A percentile compares a stretch with the other conserved stretches of the same genome.
These are phyloP conservation scores for Drosophila parvula DNA, from an alignment of 1,140 invertebrate species.

Conservation along the genomic window DNA sequence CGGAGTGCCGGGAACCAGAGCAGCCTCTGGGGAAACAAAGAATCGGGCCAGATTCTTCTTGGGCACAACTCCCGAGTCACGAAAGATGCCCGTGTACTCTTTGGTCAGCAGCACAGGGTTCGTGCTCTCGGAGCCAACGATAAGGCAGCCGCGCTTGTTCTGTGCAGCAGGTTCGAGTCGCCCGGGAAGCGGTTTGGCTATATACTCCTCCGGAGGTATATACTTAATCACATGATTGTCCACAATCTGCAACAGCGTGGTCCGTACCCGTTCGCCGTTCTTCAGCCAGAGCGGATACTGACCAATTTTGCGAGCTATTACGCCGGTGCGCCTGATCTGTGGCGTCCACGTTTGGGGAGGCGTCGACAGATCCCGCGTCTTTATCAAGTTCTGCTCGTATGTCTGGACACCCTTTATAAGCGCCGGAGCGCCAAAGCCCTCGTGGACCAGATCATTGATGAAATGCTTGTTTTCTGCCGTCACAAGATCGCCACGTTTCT, in stretches of 20 bases:
- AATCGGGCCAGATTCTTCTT: conserved; percentile 94
- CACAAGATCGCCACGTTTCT: conserved; percentile 87
- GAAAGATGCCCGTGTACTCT: conserved; percentile 95
- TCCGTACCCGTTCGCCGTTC: conserved; percentile 90
- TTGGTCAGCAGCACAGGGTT: conserved; percentile 95
- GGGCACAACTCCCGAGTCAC: conserved; percentile 93
- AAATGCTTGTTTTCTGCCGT: conserved; percentile 93
- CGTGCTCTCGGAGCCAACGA: conserved; percentile 95
- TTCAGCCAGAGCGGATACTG: conserved; percentile 96
- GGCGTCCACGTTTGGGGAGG: conserved; percentile 88
- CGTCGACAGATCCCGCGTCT: conserved; percentile 84
- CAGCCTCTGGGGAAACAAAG: conserved; percentile 93
- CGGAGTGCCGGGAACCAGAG: conserved; percentile 95
- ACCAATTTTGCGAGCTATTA: conserved; percentile 97
- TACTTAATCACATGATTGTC: conserved; percentile 99
- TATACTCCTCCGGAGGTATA: conserved; percentile 92
- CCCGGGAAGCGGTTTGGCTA: conserved; percentile 85
- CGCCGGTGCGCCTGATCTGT: conserved; percentile 89
- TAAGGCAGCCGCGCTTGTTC: conserved; percentile 88
- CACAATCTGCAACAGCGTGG: conserved; percentile 94
- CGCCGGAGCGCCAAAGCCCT: conserved; percentile 86
- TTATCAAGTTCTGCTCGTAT: conserved; percentile 85
- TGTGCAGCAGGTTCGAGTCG: conserved; percentile 62
- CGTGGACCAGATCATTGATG: conserved; percentile 90
- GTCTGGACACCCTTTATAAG: conserved; percentile 83